Evolutionary conservation across 1,140 invertebrate genomes (phyloP).

Genomic region (Pogonomyrmex barbatus): DNA sequence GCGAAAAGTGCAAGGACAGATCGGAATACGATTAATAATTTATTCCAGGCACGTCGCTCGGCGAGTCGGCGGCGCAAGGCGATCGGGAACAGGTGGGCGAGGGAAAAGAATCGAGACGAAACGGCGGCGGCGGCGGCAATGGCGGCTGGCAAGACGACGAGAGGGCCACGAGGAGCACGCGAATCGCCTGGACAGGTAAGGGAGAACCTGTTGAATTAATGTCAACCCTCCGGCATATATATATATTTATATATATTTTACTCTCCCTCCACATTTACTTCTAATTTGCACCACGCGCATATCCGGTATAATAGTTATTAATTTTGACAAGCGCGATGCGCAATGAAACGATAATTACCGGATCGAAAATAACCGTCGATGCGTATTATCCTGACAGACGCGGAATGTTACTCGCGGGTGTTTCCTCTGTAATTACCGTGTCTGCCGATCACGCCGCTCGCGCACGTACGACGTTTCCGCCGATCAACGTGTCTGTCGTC

Average conservation of each 20-base stretch:
- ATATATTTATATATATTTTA: no score
- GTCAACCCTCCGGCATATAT: slow-evolving; percentile 22
- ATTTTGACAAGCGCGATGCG: slow-evolving; percentile 4
- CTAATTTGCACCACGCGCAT: background rate
- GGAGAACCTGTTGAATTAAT: slow-evolving; percentile 71
- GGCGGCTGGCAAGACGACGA: slow-evolving; percentile 29
- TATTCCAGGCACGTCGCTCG: slow-evolving; percentile 68
- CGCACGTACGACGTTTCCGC: slow-evolving; percentile 50
- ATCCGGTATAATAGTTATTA: slow-evolving; percentile 25
- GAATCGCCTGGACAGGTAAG: slow-evolving; percentile 57
- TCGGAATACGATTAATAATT: slow-evolving; percentile 64
- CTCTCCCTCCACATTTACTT: background rate
- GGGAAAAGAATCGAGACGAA: slow-evolving; percentile 39
- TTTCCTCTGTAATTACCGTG: slow-evolving; percentile 53
- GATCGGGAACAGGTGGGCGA: slow-evolving; percentile 55
- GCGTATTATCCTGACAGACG: slow-evolving; percentile 13
- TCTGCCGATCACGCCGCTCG: slow-evolving; percentile 30
- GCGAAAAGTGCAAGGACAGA: slow-evolving; percentile 55
- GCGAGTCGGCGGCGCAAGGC: slow-evolving; percentile 44
- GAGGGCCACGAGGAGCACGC: slow-evolving; percentile 23
- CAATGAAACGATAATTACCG: slow-evolving; percentile 43
- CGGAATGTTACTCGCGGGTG: slow-evolving; percentile 8
- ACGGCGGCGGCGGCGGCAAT: background rate
- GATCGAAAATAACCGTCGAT: slow-evolving; percentile 33
- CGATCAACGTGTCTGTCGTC: slow-evolving; percentile 48